phyloP scores from a whole-genome alignment of 2,113 vertebrate genomes.

The Plotosus lineatus region DNA sequence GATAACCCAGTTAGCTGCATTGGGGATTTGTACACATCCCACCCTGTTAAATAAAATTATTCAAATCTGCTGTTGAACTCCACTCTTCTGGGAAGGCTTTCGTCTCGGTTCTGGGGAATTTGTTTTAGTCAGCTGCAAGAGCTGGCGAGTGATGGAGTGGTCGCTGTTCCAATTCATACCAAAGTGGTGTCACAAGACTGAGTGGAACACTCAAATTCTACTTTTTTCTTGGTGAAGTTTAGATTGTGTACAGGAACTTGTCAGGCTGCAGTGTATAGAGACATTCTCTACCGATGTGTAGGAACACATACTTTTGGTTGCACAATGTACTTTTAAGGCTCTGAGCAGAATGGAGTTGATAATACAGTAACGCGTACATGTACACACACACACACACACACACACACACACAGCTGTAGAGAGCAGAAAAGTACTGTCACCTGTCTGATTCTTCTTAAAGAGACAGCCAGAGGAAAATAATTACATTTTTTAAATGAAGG shows the following conservation, averaged over 20 bases:
- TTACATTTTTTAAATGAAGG: neutral
- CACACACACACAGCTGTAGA: neutral
- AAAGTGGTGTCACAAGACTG: no score
- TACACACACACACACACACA: neutral
- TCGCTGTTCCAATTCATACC: neutral
- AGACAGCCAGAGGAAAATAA: neutral
- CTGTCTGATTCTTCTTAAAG: neutral
- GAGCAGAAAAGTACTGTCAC: neutral
- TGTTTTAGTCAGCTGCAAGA: no score
- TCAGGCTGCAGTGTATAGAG: neutral
- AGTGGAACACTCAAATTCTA: no score
- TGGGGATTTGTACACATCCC: neutral
- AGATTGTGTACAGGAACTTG: neutral
- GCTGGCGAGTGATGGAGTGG: neutral
- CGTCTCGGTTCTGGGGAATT: neutral
- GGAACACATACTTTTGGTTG: neutral
- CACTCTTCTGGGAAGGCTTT: neutral
- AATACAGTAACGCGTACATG: neutral
- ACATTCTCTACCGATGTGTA: neutral
- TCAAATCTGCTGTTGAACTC: neutral
- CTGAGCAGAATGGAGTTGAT: neutral
- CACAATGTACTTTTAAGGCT: neutral
- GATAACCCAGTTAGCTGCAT: no score
- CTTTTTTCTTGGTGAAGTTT: no score
- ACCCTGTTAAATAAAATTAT: neutral